These are phyloP conservation scores for Eupithecia subfuscata DNA, from an alignment of 2,888 invertebrate genomes.

Conservation along the genomic window DNA sequence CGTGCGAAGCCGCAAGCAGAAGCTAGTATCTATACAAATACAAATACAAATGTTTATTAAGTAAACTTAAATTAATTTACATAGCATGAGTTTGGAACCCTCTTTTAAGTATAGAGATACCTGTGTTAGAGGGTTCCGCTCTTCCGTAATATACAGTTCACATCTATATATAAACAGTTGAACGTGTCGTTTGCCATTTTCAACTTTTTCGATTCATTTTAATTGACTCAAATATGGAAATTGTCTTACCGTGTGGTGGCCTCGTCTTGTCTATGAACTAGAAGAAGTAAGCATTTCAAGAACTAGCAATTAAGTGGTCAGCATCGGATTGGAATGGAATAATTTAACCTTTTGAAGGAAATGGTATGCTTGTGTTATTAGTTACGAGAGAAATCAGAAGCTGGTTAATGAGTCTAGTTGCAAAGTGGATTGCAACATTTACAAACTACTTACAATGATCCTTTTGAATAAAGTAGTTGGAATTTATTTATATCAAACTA, in stretches of 20 bases:
- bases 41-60: too few species aligned
- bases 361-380: conserved; percentile 14
- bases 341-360: conserved; percentile 18
- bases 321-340: conserved; percentile 14
- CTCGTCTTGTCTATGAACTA: neutral
- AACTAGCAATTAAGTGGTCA: conserved; percentile 11
- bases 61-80: too few species aligned
- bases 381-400: conserved; percentile 25
- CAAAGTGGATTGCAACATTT: neutral
- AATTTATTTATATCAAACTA: too few species aligned
- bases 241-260: neutral
- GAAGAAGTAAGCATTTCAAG: neutral
- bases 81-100: too few species aligned
- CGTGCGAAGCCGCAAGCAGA: too few species aligned
- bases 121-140: too few species aligned
- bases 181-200: too few species aligned
- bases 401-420: conserved; percentile 3
- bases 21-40: too few species aligned
- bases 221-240: neutral
- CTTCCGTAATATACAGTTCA: too few species aligned
- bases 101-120: too few species aligned
- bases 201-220: neutral
- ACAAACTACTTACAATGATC: neutral
- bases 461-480: neutral
- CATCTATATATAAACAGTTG: too few species aligned